Conservation (phyloP, 2,888 invertebrate genomes). For the Homarus gammarus region DNA sequence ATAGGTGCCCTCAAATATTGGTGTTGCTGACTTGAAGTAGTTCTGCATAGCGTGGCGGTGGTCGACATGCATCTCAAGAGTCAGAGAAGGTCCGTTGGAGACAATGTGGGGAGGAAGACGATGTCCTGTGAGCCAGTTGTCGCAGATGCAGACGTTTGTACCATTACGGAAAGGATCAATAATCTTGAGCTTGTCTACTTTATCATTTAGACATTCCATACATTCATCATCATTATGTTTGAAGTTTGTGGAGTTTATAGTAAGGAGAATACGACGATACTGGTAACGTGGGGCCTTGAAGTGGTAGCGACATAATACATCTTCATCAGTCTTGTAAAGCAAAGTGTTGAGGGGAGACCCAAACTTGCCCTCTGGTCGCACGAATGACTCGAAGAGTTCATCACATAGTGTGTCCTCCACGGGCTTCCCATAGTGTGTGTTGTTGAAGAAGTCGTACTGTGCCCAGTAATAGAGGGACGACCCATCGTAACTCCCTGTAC, state of each 20-base stretch:
- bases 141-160: constrained; percentile 74
- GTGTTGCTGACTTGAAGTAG: constrained; percentile 88
- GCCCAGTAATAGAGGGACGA: constrained; percentile 97
- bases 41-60: constrained; percentile 91
- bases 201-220: constrained; percentile 75
- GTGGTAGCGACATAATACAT: constrained; percentile 76
- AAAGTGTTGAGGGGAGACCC: constrained; percentile 92
- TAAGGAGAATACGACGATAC: constrained; percentile 77
- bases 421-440: constrained; percentile 90
- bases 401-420: constrained; percentile 91
- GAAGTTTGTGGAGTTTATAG: constrained; percentile 76
- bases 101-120: constrained; percentile 82
- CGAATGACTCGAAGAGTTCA: constrained; percentile 92
- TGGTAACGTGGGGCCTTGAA: constrained; percentile 77
- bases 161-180: constrained; percentile 75
- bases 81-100: constrained; percentile 89
- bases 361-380: constrained; percentile 85
- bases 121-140: constrained; percentile 74
- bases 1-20: constrained; percentile 91
- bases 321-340: constrained; percentile 88
- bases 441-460: constrained; percentile 95
- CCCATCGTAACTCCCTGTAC: constrained; percentile 95
- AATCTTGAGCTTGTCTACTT: constrained; percentile 76
- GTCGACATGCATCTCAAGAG: constrained; percentile 90
- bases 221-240: constrained; percentile 75